Evolutionary conservation across 2,797 vertebrate genomes (phyloP).

Genomic region (Margarornis squamiger): DNA sequence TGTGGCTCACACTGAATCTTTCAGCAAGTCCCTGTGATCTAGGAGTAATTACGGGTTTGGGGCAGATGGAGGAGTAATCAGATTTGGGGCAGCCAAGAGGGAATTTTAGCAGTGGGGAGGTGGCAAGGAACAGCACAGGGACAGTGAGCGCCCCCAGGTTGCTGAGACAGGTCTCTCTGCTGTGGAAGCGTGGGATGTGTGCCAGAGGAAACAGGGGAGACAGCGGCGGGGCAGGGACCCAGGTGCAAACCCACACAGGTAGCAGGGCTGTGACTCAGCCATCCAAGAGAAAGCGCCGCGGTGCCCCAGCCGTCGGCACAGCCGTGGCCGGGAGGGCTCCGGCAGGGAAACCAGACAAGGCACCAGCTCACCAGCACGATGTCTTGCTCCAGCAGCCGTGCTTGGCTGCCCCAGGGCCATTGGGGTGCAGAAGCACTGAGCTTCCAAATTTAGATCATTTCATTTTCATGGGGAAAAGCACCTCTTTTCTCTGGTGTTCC

Average conservation of each 20-base stretch:
- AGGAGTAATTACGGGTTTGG: not conserved
- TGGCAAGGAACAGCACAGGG: not conserved
- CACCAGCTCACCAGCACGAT: not conserved
- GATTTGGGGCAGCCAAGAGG: not conserved
- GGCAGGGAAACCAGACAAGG: not conserved
- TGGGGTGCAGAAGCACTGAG: not conserved
- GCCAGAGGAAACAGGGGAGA: conserved; percentile 52
- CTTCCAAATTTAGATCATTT: not conserved
- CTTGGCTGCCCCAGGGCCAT: not conserved
- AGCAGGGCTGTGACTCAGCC: conserved; percentile 47
- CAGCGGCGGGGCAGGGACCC: not conserved
- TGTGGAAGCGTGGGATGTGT: not conserved
- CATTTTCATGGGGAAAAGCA: not conserved
- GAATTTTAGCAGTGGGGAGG: not conserved
- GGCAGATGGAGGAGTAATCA: not conserved
- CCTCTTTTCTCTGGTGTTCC: not conserved
- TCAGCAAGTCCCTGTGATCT: conserved; percentile 16
- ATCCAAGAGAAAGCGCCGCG: accelerated
- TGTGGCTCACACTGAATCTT: not conserved
- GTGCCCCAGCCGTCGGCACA: not conserved
- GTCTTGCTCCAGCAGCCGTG: not conserved
- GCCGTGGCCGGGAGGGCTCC: not conserved
- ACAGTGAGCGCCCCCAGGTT: accelerated
- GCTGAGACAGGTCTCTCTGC: not conserved
- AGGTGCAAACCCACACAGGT: not conserved